These are phyloP conservation scores for Stenichneumon culpator DNA, from an alignment of 2,888 invertebrate genomes.

Conservation along the genomic window DNA sequence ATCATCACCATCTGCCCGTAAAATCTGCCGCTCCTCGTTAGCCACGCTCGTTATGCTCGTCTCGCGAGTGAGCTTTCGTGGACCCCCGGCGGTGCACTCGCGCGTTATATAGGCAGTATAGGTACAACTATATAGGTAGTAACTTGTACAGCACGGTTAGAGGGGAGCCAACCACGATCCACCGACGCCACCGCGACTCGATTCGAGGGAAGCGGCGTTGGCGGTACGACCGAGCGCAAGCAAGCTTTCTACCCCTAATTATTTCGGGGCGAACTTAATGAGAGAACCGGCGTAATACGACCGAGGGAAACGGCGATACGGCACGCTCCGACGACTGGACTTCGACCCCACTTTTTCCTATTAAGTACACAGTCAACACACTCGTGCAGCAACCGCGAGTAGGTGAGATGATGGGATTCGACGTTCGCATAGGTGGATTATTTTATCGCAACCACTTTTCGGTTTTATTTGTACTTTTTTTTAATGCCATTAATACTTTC, in stretches of 20 bases:
- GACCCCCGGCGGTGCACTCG: conserved; percentile 41
- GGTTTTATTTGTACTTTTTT: not conserved
- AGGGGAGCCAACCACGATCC: conserved; percentile 50
- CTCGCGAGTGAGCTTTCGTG: conserved; percentile 63
- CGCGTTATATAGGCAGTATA: conserved; percentile 38
- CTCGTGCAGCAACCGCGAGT: not conserved
- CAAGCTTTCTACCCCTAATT: conserved; percentile 78
- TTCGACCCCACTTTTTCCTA: conserved; percentile 31
- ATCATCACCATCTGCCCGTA: conserved; percentile 84
- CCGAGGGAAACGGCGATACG: conserved; percentile 67
- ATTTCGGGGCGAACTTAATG: conserved; percentile 79
- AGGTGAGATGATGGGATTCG: not conserved
- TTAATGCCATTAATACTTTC: not conserved
- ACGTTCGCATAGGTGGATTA: conserved; percentile 12
- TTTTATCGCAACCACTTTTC: conserved; percentile 12
- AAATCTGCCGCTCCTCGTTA: conserved; percentile 84
- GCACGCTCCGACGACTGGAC: conserved; percentile 67
- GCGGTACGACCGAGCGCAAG: not conserved
- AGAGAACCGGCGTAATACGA: conserved; percentile 73
- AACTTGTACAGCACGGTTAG: not conserved
- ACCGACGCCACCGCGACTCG: conserved; percentile 43
- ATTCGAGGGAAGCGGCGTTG: conserved; percentile 15
- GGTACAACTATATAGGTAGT: conserved; percentile 38
- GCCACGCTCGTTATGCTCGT: conserved; percentile 82
- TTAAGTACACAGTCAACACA: conserved; percentile 6